Evolutionary conservation across 2,797 vertebrate species (phyloP), one percentile per base, ranked within the genome.

Genomic region (Onychomys arenicola): DNA sequence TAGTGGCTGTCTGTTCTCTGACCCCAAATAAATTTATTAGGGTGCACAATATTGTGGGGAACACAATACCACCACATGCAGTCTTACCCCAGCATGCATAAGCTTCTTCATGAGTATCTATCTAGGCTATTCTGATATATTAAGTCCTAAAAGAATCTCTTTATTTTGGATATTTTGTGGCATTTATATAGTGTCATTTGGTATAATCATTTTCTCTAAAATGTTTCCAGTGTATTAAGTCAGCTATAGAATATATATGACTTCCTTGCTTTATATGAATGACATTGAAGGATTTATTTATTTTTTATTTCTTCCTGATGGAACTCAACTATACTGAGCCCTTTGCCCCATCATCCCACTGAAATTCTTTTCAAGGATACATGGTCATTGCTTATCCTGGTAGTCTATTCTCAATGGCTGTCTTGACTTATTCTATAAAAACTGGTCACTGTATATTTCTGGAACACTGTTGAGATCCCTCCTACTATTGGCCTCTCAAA

Each of bases 141-240:
- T 23, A 71, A 25, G 1, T 9, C 78, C 71, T 93, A 29, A 16
- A 57, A 63, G 29, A 92, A 76, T 77, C 52, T 91, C 32, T 40
- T 67, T 77, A n/a, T 69, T 37, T 67, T 93, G 23, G 34, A 65
- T 80, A 81, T 65, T 81, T 25, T 85, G 1, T 65, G 21, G n/a
- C 49, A 57, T 91, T 71, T 82, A 32, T 14, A 81, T 27, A 76
- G 55, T 81, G n/a, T 88, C 84, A 95, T 95, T 93, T 93, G 14
- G 7, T 90, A 43, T 37, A 29, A 37, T 49, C 37, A 19, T 90
- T 93, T 73, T 10, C 1, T 17, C 11, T 17, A 29, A 67, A 78
- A 29, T 52, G 10, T 89, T 93, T 93, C 21, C 32, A 67, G 57
- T 46, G 3, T 77, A 19, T 29, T 46, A 37, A 69, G 27, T 95